Percentiles rank a stretch among this genome's conserved stretches.
Conservation (phyloP, 1,140 invertebrate species). For the Coelopa frigida region DNA sequence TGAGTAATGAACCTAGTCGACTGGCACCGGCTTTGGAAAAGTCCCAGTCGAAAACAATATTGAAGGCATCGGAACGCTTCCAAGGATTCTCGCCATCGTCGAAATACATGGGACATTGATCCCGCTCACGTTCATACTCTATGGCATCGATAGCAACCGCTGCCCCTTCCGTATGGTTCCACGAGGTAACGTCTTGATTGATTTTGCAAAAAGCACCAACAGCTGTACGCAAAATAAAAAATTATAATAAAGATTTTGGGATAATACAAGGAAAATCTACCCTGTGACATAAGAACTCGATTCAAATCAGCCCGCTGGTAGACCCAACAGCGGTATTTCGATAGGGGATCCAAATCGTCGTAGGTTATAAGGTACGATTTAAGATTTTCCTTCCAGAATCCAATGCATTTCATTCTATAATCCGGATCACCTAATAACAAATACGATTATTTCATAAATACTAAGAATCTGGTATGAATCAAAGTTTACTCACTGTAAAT, state of each 20-base stretch:
- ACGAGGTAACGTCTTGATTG: slow-evolving; percentile 83
- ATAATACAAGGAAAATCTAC: slow-evolving; percentile 20
- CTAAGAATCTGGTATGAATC: slow-evolving; percentile 18
- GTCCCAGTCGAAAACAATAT: slow-evolving; percentile 57
- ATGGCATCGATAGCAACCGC: slow-evolving; percentile 82
- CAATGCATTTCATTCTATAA: slow-evolving; percentile 95
- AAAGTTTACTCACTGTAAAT: slow-evolving; percentile 60
- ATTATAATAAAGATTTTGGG: too few species aligned
- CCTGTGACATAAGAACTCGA: slow-evolving; percentile 73
- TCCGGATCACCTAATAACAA: slow-evolving; percentile 78
- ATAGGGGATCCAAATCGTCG: slow-evolving; percentile 91
- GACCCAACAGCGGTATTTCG: slow-evolving; percentile 95
- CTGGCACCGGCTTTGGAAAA: slow-evolving; percentile 31
- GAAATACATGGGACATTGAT: slow-evolving; percentile 92
- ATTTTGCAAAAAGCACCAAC: slow-evolving; percentile 86
- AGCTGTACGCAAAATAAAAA: slow-evolving; percentile 46
- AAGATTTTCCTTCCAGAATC: slow-evolving; percentile 96
- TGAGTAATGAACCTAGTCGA: neutral
- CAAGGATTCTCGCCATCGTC: slow-evolving; percentile 87
- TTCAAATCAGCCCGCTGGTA: slow-evolving; percentile 94
- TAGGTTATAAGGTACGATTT: slow-evolving; percentile 96
- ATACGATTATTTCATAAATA: slow-evolving; percentile 46
- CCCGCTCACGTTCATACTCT: slow-evolving; percentile 88
- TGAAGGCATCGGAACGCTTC: slow-evolving; percentile 60
- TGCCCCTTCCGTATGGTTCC: slow-evolving; percentile 82